These are phyloP conservation scores for Micromesistius poutassou DNA, from an alignment of 2,797 vertebrate species.

Conservation along the genomic window DNA sequence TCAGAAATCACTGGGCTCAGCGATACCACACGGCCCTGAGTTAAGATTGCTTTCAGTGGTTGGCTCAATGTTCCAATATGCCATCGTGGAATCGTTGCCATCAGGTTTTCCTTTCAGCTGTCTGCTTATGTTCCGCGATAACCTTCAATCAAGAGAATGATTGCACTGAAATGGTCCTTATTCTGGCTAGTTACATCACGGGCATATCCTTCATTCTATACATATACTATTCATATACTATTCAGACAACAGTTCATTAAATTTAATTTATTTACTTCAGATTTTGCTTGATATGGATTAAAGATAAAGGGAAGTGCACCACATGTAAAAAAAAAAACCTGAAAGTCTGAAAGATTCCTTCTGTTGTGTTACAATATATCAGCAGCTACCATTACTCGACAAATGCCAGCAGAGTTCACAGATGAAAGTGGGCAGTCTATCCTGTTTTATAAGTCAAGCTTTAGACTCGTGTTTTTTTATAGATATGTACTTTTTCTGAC, in stretches of 20 bases:
- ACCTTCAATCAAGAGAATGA: no score
- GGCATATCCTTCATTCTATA: neutral
- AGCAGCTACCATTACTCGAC: neutral
- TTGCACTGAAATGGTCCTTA: no score
- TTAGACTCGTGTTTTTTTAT: neutral
- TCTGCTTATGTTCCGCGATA: neutral
- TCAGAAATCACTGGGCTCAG: neutral
- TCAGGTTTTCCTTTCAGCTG: neutral
- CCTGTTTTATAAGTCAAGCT: neutral
- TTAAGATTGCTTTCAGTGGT: neutral
- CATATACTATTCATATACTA: no score
- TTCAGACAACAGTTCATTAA: neutral
- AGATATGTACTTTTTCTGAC: neutral
- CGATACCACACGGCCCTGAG: neutral
- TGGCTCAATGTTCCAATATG: neutral
- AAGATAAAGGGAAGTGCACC: neutral
- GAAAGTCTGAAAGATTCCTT: neutral
- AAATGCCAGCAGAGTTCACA: neutral
- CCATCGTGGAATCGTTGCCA: neutral
- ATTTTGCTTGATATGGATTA: neutral
- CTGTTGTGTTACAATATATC: neutral
- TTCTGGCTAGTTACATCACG: no score
- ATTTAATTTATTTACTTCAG: neutral
- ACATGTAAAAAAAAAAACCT: neutral
- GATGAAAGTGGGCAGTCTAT: neutral